Evolutionary conservation across 2,113 vertebrate species (phyloP).

Genomic region (Ia io): DNA sequence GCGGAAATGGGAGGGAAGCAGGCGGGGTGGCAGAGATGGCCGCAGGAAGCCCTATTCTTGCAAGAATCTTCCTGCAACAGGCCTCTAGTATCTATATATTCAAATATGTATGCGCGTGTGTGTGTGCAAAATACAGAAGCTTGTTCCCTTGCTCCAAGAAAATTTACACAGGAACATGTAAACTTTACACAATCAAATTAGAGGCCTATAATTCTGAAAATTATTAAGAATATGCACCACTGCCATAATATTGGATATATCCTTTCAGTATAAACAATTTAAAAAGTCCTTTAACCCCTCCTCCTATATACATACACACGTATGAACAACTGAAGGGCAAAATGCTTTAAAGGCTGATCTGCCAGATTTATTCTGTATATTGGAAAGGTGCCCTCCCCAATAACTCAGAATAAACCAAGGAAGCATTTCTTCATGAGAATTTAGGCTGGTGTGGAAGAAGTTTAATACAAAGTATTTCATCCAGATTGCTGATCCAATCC

Average conservation of each 20-base stretch:
- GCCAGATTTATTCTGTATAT: slow-evolving; percentile 9
- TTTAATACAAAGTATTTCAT: slow-evolving; percentile 38
- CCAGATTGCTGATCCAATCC: slow-evolving; percentile 43
- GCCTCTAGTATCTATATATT: neutral
- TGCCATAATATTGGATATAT: neutral
- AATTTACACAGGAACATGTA: neutral
- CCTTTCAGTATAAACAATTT: neutral
- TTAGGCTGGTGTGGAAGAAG: neutral
- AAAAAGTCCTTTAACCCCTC: neutral
- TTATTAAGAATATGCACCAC: neutral
- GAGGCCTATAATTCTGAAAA: neutral
- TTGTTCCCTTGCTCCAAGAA: neutral
- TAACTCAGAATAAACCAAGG: slow-evolving; percentile 32
- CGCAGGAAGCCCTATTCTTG: too few species aligned
- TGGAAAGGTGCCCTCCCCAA: neutral
- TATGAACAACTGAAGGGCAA: slow-evolving; percentile 8
- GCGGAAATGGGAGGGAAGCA: too few species aligned
- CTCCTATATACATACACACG: neutral
- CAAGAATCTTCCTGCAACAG: too few species aligned
- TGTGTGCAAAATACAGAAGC: neutral
- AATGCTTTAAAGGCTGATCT: slow-evolving; percentile 24
- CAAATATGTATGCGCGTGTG: neutral
- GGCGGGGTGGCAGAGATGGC: too few species aligned
- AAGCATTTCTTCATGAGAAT: slow-evolving; percentile 30
- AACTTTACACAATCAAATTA: neutral